Base-by-base conservation (phyloP, 2,113 vertebrate species). In the Cyprinodon variegatus region DNA sequence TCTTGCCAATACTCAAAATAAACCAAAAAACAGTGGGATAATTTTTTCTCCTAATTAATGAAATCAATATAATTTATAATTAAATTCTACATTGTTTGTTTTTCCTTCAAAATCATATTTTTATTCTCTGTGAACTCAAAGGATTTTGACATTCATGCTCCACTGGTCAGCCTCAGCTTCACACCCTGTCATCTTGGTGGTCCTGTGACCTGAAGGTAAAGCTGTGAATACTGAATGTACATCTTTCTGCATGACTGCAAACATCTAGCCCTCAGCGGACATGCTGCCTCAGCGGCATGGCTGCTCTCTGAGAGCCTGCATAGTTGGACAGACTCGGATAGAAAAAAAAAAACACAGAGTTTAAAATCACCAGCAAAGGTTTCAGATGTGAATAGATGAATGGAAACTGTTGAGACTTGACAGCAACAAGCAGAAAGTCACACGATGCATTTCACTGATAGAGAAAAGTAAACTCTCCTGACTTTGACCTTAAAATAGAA, bases 401-500 rank as follows among this genome's bases (percentile, higher is more conserved):
- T 67, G 70, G 72, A 37, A 84, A 64, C 73, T 57, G 48, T 61
- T 70, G 61, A 60, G 36, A 68, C 57, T 76, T 65, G 69, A 68
- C 59, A 61, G 82, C 69, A 39, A 71, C 65, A 13, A 67, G 45
- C 53, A 72, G 46, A 72, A 64, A 74, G 67, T 76, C 20, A 50
- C 61, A 6, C 38, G 62, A 59, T 71, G 40, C 8, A 6, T 77
- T 73, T 77, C 38, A 41, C 22, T 61, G 53, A n/a, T 67, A 45
- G 65, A 82, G 65, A 45, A 12, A 22, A 76, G 72, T 29, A 10
- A 74, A 82, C 50, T 77, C 71, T 65, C 77, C 62, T 22, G 76
- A 77, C 82, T 90, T 86, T 79, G 76, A 86, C 86, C 80, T 81
- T 74, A 77, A 77, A 70, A 81, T 65, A 76, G 80, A 77, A 77